phyloP scores from a whole-genome alignment of 1,140 invertebrate species.

The Magallana gigas region DNA sequence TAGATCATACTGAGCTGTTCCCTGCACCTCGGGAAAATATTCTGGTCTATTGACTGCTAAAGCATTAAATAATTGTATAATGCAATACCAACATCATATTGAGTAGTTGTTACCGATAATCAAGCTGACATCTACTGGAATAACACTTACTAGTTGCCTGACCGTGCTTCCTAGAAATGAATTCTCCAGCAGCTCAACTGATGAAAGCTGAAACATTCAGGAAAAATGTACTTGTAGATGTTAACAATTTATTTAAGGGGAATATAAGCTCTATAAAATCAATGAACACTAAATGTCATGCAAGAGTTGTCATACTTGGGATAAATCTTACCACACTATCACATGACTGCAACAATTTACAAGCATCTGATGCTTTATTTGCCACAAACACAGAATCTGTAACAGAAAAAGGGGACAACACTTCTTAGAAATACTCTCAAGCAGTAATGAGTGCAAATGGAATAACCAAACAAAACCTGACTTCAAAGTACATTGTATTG shows the following conservation, averaged over 20 bases:
- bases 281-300: not conserved
- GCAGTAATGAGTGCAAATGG: too few species aligned
- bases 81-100: too few species aligned
- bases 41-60: too few species aligned
- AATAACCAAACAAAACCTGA: too few species aligned
- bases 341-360: conserved; percentile 61
- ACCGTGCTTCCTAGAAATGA: conserved; percentile 73
- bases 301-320: not conserved
- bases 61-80: too few species aligned
- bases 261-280: not conserved
- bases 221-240: not conserved
- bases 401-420: conserved; percentile 43
- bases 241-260: not conserved
- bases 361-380: conserved; percentile 68
- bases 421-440: too few species aligned
- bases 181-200: conserved; percentile 65
- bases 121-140: too few species aligned
- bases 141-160: conserved; percentile 72
- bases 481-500: too few species aligned
- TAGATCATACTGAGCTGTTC: too few species aligned
- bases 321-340: not conserved
- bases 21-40: too few species aligned
- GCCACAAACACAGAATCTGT: conserved; percentile 69
- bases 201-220: conserved; percentile 59
- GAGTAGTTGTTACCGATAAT: too few species aligned